Evolutionary conservation across 2,797 vertebrate species (phyloP).

Genomic region (Sphaeramia orbicularis): DNA sequence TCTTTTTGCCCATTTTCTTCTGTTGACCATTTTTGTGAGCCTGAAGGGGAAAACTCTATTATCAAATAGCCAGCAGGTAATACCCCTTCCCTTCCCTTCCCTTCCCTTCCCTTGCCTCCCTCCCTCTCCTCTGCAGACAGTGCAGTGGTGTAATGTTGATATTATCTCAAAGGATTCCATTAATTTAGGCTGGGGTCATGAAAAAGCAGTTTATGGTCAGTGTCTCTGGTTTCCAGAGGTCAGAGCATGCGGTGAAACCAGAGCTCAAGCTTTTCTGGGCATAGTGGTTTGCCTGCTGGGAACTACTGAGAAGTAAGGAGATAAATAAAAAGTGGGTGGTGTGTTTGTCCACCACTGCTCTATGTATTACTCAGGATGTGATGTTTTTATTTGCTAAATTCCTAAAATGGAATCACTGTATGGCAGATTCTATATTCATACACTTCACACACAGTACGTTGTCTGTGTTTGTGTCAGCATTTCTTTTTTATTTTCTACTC

Average conservation of each 20-base stretch:
- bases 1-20: constrained; percentile 61
- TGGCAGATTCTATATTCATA: background rate
- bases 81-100: constrained; percentile 35
- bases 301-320: constrained; percentile 62
- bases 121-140: constrained; percentile 49
- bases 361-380: constrained; percentile 52
- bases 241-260: constrained; percentile 81
- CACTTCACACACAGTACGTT: background rate
- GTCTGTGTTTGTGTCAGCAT: constrained; percentile 1
- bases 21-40: constrained; percentile 54
- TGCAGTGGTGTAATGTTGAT: constrained; percentile 78
- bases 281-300: constrained; percentile 73
- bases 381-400: constrained; percentile 11
- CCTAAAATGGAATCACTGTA: constrained; percentile 24
- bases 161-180: constrained; percentile 78
- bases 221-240: constrained; percentile 83
- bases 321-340: constrained; percentile 66
- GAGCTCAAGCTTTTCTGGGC: constrained; percentile 77
- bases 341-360: constrained; percentile 21
- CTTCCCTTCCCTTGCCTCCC: constrained; percentile 54
- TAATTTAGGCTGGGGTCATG: constrained; percentile 76
- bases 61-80: constrained; percentile 63
- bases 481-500: background rate
- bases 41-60: constrained; percentile 63
- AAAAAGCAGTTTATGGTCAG: constrained; percentile 82